Evolutionary conservation across 2,113 vertebrate species (phyloP), one percentile per base, ranked within the genome.

Genomic region (Oryzias woworae): DNA sequence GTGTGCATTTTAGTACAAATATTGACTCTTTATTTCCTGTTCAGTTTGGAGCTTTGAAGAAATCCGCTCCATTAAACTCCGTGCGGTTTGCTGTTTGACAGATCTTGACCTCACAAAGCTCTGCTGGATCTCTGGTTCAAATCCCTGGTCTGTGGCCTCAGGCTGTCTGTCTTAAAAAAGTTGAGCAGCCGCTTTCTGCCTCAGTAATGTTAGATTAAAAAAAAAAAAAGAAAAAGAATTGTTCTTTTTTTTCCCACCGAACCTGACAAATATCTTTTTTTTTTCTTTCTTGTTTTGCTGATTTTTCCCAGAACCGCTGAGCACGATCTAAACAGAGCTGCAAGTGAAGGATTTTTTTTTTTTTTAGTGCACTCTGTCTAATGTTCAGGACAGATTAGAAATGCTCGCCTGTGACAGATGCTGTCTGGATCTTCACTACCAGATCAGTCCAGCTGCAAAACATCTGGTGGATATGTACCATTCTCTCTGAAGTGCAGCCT

Each of bases 161-260:
- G 93, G 94, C 94, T 79, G 90, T 92, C 90, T 85, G 90, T 86
- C 90, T 92, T 95, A 93, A 94, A 93, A 94, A 94, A 92, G 93
- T 92, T 92, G 92, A 91, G 94, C 94, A 92, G 88, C 81, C 68
- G 8, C 82, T 86, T 91, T 94, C 92, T 91, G 26, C 60, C 58
- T 62, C 63, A 41, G 51, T 52, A 24, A 6, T 18, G 4, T 20
- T 36, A 28, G 15, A n/a, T 53, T 52, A 6, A 28, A 12, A 15
- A 55, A 12, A 15, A 55, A 66, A 44, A 13, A 23, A 42, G 48
- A n/a, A 41, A 69, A 69, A 15, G 54, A 69, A 54, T 57, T 13
- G 20, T 0, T 36, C 56, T 2, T 57, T 46, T 26, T 20, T 73
- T 47, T 51, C 20, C 47, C 20, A 8, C 62, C 65, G 62, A 7